Base-by-base conservation (phyloP, 2,797 vertebrate species). In the Gallinago nigripennis region DNA sequence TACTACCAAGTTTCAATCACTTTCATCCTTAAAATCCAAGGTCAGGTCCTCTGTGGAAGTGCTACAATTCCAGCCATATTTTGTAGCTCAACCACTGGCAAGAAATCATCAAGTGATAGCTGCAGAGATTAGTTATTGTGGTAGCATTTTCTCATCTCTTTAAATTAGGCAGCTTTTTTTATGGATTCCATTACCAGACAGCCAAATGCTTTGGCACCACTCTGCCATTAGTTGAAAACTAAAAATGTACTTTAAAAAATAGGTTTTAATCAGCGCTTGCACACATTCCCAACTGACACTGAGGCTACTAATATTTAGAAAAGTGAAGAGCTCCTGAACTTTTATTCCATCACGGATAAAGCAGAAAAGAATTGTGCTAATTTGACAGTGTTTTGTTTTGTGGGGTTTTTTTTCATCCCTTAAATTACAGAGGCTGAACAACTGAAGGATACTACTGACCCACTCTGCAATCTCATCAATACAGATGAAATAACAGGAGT, bases 101-200 rank as follows among this genome's bases (percentile, higher is more conserved):
- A 92, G 70, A 88, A 86, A 83, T 63, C 61, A 78, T 39, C 46
- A 69, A 39, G 15, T 63, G 70, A 92, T 21, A 88, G 27, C 66
- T 88, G 28, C 54, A 61, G 33, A 91, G 57, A 95, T 2, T 81
- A 63, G 66, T 65, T 89, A 75, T 54, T 83, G 80, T 23, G 58
- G 65, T 12, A 78, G 80, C 37, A 60, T 50, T 73, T 86, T 80
- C 70, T 60, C 80, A 82, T 25, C 37, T 63, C 87, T 88, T 88
- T 73, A 70, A 88, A 88, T 83, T 69, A 70, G 70, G 16, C 70
- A 88, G 83, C 33, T 86, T 94, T 95, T 92, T 56, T 78, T 79
- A 66, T 3, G 16, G 63, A 76, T 31, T 88, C 39, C 71, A 48
- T 48, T 79, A 70, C 43, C 23, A 84, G 73, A 84, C 65, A 89